Conservation (phyloP, 2,113 vertebrate genomes). For the Sylvia atricapilla region DNA sequence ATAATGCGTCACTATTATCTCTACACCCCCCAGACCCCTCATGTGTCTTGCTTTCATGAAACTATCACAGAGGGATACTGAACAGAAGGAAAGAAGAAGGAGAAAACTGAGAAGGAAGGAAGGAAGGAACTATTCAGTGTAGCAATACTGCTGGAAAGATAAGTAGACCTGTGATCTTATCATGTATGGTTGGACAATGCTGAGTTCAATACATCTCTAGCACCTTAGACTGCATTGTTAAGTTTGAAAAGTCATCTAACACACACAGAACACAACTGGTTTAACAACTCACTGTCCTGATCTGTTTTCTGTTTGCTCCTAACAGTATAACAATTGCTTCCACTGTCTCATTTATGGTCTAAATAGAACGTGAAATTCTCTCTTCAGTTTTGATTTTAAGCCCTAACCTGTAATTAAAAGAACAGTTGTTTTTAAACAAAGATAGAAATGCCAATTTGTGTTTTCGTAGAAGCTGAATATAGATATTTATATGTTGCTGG, state of each 20-base stretch:
- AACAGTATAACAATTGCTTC: neutral
- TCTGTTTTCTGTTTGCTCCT: neutral
- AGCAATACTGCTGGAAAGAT: neutral
- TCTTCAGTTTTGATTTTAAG: neutral
- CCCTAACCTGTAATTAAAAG: neutral
- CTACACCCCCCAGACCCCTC: neutral
- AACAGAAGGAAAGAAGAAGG: neutral
- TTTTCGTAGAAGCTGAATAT: neutral
- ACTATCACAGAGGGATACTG: constrained; percentile 34
- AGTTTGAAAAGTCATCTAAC: neutral
- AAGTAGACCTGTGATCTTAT: neutral
- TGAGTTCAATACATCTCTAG: neutral
- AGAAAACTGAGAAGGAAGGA: constrained; percentile 24
- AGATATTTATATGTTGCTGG: neutral
- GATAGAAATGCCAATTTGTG: neutral
- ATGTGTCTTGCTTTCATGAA: neutral
- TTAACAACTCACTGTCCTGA: neutral
- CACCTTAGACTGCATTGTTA: neutral
- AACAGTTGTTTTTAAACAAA: neutral
- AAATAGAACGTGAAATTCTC: neutral
- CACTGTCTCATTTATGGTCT: neutral
- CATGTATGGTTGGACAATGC: neutral
- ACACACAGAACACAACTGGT: neutral
- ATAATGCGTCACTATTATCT: constrained; percentile 50
- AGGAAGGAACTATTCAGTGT: neutral